Base-by-base conservation (phyloP, 2,797 vertebrate genomes). In the Danio jaintianensis region DNA sequence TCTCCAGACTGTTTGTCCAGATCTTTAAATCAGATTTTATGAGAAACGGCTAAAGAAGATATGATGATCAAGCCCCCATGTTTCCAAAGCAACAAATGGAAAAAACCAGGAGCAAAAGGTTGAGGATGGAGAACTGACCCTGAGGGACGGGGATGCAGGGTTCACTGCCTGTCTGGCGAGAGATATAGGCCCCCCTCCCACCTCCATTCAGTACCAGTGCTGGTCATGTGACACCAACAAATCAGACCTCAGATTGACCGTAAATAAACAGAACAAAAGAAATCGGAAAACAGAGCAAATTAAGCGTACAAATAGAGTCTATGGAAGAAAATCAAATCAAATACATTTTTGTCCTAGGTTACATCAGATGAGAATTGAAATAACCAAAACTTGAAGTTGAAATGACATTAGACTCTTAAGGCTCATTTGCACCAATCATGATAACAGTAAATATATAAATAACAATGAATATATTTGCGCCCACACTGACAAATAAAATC, bases 81-180 rank as follows among this genome's bases (percentile, higher is more conserved):
- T 88, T 87, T 50, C 56, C 72, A 50, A 43, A 43, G 71, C 66
- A 67, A 58, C 53, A 83, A 66, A 80, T 74, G 82, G 82, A 89
- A 87, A 83, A 89, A 59, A 61, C 47, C 88, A 90, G 88, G 89
- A 90, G 88, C 84, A 45, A 78, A 29, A 72, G 83, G 85, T 70
- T 47, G 75, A 62, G 83, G 85, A 88, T 83, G 77, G 86, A 86
- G 84, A 85, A 83, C 77, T 45, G 86, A 90, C 85, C 85, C 84
- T 8, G 40, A 50, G 12, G 40, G 40, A 78, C 38, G 10, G 77
- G 70, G 75, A 20, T 50, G 7, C 67, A 20, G n/a, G 62, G 87
- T 87, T 92, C 89, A 88, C 85, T 77, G 59, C 71, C 83, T 69
- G 73, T 58, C 78, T 62, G 55, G 38, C 56, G 50, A 68, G 77